phyloP scores from a whole-genome alignment of 2,797 vertebrate genomes.

The Tapera naevia region DNA sequence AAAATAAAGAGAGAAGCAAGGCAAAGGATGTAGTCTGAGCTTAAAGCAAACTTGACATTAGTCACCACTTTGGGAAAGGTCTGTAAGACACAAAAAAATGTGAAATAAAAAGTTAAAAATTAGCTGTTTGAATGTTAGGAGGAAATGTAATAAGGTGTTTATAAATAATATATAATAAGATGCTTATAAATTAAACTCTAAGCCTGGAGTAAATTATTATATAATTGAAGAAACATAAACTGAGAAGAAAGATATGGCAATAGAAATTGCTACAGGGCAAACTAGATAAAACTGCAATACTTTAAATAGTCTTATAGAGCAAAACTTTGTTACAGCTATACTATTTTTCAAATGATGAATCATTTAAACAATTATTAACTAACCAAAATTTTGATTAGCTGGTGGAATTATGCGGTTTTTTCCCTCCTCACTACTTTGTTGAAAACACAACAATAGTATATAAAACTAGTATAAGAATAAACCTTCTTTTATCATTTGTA shows the following conservation, averaged over 20 bases:
- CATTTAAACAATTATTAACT: background rate
- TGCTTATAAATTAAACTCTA: background rate
- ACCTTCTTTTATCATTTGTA: background rate
- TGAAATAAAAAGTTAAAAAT: background rate
- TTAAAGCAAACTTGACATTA: background rate
- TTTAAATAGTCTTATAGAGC: background rate
- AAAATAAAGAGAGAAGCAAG: background rate
- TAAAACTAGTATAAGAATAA: background rate
- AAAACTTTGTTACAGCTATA: background rate
- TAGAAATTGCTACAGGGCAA: background rate
- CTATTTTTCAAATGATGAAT: background rate
- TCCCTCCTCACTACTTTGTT: background rate
- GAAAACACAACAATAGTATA: background rate
- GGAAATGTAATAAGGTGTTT: background rate
- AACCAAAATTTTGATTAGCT: background rate
- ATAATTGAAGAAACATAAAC: background rate
- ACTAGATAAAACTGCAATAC: background rate
- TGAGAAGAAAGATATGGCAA: background rate
- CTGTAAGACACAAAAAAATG: background rate
- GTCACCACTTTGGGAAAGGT: background rate
- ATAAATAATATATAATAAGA: too few relatives aligned
- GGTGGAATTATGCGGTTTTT: background rate
- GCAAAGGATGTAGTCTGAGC: background rate
- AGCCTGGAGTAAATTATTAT: background rate
- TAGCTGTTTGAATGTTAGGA: background rate